Evolutionary conservation across 2,113 vertebrate genomes (phyloP), one percentile per base, ranked within the genome.

Genomic region (Maccullochella peelii): DNA sequence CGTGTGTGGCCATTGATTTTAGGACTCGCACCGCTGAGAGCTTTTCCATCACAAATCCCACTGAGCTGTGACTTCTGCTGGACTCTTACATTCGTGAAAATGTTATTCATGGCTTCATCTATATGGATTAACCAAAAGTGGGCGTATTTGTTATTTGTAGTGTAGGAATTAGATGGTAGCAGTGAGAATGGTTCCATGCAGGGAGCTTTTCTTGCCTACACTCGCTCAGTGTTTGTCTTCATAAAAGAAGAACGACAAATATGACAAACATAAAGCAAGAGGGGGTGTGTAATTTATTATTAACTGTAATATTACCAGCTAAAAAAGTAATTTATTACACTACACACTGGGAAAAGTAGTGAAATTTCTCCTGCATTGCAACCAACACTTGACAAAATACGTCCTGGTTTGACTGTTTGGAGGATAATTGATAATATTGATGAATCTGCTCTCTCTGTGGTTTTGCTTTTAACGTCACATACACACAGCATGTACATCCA

Each of bases 371-470:
- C 57, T 58, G n/a, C n/a, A 57, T 36, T 77, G n/a, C 0, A 0
- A 55, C 67, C 25, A 61, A 49, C 77, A 23, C 62, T 65, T 75
- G 47, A 81, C 42, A 72, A 82, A 86, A 74, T 49, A 11, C 11
- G 20, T 73, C 59, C 30, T 72, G 49, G 66, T 82, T 76, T 61
- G 66, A 12, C 25, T 79, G 21, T 77, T 73, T 63, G 58, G n/a
- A 61, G 68, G 76, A 86, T 88, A 80, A 91, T 80, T 88, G 85
- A 90, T n/a, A n/a, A 90, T 91, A 90, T 83, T 90, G 86, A 92
- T 92, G 84, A 84, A 81, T 77, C 27, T 16, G 44, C 36, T 76
- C 49, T 59, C 52, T 73, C 73, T 49, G 67, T 77, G 63, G 50
- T 75, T 90, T 79, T 77, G 70, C 68, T 76, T 33, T 74, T 68